Conservation (phyloP, 2,888 invertebrate genomes). For the Agrotis puta region DNA sequence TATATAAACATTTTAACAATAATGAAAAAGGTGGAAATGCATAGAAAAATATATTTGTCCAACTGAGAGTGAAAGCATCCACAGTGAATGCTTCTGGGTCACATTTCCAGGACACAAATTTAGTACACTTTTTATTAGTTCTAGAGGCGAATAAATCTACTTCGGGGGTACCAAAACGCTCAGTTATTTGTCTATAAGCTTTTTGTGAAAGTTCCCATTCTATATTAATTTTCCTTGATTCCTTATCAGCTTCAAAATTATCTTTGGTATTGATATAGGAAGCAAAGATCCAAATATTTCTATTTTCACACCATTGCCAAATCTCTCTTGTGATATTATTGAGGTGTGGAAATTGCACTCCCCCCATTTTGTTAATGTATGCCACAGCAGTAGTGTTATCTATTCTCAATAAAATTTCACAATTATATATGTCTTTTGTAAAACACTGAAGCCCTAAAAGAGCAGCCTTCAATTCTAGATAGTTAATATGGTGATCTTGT, state of each 20-base stretch:
- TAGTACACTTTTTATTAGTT: not conserved
- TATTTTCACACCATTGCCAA: too few species aligned
- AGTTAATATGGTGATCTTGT: too few species aligned
- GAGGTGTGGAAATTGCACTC: too few species aligned
- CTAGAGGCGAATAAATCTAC: conserved; percentile 6
- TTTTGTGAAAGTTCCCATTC: conserved; percentile 1
- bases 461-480: too few species aligned
- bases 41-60: not conserved
- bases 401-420: too few species aligned
- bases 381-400: too few species aligned
- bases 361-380: too few species aligned
- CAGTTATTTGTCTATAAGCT: not conserved
- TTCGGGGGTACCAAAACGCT: not conserved
- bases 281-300: too few species aligned
- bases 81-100: not conserved
- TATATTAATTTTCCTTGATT: conserved; percentile 13
- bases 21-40: conserved; percentile 5
- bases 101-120: not conserved
- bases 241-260: not conserved
- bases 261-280: too few species aligned
- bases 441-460: too few species aligned
- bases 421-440: too few species aligned
- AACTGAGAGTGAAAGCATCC: not conserved
- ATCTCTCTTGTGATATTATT: too few species aligned
- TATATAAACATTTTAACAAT: conserved; percentile 10